Conservation (phyloP, 2,797 vertebrate genomes). For the Pristis pectinata region DNA sequence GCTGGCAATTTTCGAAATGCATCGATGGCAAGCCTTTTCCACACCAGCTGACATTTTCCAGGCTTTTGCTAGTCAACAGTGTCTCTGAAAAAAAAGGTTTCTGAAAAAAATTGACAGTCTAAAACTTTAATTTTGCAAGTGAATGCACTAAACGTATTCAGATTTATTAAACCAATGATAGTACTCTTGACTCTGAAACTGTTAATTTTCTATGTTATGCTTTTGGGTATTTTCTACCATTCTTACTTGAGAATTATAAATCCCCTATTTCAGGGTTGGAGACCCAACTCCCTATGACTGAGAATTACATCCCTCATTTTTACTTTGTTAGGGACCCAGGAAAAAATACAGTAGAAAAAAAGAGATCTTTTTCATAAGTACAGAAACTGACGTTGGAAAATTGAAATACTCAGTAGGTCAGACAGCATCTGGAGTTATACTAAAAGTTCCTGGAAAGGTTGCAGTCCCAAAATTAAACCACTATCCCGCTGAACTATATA, state of each 20-base stretch:
- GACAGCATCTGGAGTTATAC: too few relatives aligned
- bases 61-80: conserved; percentile 35
- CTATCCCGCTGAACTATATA: too few relatives aligned
- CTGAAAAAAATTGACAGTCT: not conserved
- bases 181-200: not conserved
- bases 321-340: not conserved
- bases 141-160: not conserved
- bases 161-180: not conserved
- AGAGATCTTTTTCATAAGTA: not conserved
- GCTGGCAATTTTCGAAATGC: conserved; percentile 57
- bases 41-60: conserved; percentile 50
- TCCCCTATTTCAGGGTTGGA: not conserved
- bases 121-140: not conserved
- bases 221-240: not conserved
- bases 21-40: conserved; percentile 56
- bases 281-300: not conserved
- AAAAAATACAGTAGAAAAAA: not conserved
- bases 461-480: too few relatives aligned
- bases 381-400: not conserved
- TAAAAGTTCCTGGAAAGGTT: too few relatives aligned
- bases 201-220: not conserved
- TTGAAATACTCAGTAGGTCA: too few relatives aligned
- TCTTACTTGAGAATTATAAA: not conserved
- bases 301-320: not conserved
- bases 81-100: not conserved